phyloP scores from a whole-genome alignment of 2,797 vertebrate species.

The Eulemur coronatus region DNA sequence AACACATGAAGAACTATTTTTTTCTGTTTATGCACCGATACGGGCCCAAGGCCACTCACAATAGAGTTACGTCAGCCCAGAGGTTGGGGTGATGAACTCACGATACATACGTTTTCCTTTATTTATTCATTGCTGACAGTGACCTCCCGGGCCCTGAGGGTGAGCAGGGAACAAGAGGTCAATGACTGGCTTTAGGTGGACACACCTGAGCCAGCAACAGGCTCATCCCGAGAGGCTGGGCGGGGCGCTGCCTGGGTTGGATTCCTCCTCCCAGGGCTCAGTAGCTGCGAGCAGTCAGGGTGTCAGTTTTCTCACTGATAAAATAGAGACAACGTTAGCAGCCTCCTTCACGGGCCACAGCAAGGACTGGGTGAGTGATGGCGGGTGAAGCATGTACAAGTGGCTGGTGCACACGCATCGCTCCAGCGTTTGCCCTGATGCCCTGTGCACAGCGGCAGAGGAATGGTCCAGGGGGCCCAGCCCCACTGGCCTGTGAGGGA shows the following conservation, averaged over 20 bases:
- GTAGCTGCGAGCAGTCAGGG: neutral
- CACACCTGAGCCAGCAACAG: fast-evolving
- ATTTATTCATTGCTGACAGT: neutral
- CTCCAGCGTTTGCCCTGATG: fast-evolving
- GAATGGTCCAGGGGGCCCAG: neutral
- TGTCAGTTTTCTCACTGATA: neutral
- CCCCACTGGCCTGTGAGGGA: fast-evolving
- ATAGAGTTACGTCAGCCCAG: fast-evolving
- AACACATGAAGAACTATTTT: neutral
- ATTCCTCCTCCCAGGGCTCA: neutral
- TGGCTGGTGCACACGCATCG: fast-evolving
- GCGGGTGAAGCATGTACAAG: neutral
- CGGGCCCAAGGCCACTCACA: neutral
- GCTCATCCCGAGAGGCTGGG: neutral
- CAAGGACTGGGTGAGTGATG: neutral
- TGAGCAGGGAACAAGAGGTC: fast-evolving
- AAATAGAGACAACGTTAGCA: neutral
- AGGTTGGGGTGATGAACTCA: neutral
- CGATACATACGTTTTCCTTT: fast-evolving
- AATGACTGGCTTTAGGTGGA: too few relatives aligned
- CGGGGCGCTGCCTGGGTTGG: fast-evolving
- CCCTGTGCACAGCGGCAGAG: too few relatives aligned
- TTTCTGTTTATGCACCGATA: neutral
- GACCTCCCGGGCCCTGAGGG: neutral
- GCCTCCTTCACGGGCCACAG: fast-evolving